Percentiles rank a stretch among this genome's conserved stretches.
These are phyloP conservation scores for Brenthis ino DNA, from an alignment of 2,888 invertebrate genomes.

Conservation along the genomic window DNA sequence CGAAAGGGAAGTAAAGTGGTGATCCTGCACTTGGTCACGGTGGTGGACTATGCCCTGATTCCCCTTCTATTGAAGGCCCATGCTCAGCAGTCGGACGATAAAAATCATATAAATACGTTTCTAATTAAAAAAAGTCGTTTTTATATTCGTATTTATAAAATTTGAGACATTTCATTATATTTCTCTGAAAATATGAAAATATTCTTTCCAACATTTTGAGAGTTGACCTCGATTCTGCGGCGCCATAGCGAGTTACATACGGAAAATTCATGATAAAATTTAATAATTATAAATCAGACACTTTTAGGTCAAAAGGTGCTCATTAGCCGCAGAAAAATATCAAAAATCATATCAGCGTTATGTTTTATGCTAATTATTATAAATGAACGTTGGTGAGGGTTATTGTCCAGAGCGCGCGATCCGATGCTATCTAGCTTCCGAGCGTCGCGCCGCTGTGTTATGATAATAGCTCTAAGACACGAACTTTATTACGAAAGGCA, in stretches of 20 bases:
- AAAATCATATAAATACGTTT: not conserved
- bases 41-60: too few species aligned
- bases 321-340: conserved; percentile 46
- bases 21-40: too few species aligned
- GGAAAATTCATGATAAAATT: conserved; percentile 33
- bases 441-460: conserved; percentile 74
- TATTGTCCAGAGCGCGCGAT: conserved; percentile 79
- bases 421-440: conserved; percentile 75
- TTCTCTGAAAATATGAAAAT: conserved; percentile 4
- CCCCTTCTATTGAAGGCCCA: too few species aligned
- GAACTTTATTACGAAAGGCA: conserved; percentile 67
- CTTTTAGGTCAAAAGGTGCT: conserved; percentile 39
- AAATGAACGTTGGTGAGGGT: conserved; percentile 73
- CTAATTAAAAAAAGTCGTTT: not conserved
- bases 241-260: conserved; percentile 14
- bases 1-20: too few species aligned
- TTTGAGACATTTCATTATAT: not conserved
- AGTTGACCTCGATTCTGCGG: conserved; percentile 21
- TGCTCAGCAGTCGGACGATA: too few species aligned
- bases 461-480: conserved; percentile 75
- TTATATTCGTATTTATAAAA: not conserved
- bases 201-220: conserved; percentile 14
- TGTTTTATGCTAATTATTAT: conserved; percentile 70
- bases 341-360: conserved; percentile 52
- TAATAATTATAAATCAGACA: conserved; percentile 39